phyloP scores from a whole-genome alignment of 2,113 vertebrate genomes.

The Phyllostomus discolor region DNA sequence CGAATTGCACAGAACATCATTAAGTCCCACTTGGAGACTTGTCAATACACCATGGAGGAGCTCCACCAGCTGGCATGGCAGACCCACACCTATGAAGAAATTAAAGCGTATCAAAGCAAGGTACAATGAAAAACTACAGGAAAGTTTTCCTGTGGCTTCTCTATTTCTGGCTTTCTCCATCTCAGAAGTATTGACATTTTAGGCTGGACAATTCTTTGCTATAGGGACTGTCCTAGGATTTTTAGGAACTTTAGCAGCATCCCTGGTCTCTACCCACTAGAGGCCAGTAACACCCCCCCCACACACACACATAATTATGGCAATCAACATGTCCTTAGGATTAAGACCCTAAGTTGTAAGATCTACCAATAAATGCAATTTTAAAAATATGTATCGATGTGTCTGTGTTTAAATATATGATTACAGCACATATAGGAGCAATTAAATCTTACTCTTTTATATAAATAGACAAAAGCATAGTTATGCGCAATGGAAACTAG shows the following conservation, averaged over 20 bases:
- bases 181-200: not conserved
- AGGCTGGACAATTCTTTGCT: not conserved
- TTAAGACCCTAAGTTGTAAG: not conserved
- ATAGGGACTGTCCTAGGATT: too few species aligned
- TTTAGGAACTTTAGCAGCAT: not conserved
- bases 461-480: not conserved
- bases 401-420: not conserved
- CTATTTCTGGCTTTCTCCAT: not conserved
- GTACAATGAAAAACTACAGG: slow-evolving; percentile 74
- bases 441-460: slow-evolving; percentile 14
- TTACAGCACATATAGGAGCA: not conserved
- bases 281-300: not conserved
- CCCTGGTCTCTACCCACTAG: not conserved
- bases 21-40: slow-evolving; percentile 98
- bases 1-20: slow-evolving; percentile 99
- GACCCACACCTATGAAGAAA: slow-evolving; percentile 97
- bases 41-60: slow-evolving; percentile 97
- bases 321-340: not conserved
- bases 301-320: not conserved
- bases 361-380: not conserved
- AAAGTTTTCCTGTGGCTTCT: not conserved
- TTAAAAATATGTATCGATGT: slow-evolving; percentile 20
- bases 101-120: slow-evolving; percentile 99
- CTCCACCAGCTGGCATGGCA: slow-evolving; percentile 98
- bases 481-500: not conserved